Conservation (phyloP, 2,888 invertebrate species). For the Griposia aprilina region DNA sequence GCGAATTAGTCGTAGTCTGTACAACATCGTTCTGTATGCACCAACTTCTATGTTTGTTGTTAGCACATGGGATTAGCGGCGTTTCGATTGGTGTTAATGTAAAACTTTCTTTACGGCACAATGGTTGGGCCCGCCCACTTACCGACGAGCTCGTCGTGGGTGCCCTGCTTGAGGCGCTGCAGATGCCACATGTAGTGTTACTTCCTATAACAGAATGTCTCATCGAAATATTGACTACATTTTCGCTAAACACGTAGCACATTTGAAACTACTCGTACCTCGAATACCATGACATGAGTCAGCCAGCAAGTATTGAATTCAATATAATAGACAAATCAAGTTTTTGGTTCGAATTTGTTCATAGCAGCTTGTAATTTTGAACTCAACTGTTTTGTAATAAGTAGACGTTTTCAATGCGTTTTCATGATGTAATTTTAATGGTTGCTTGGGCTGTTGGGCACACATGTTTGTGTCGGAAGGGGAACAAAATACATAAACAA, state of each 20-base stretch:
- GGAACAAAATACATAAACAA: constrained; percentile 65
- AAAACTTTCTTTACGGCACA: constrained; percentile 30
- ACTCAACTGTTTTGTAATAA: constrained; percentile 14
- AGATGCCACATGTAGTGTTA: constrained; percentile 4
- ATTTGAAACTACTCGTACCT: constrained; percentile 1
- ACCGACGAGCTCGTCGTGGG: constrained; percentile 1
- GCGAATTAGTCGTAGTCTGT: constrained; percentile 18
- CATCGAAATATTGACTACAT: not conserved
- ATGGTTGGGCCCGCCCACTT: constrained; percentile 47
- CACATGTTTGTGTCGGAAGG: constrained; percentile 52
- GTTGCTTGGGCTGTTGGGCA: constrained; percentile 11
- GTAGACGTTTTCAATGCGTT: not conserved
- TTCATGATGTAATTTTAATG: constrained; percentile 34
- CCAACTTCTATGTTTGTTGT: not conserved
- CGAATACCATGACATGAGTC: not conserved
- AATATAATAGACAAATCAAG: not conserved
- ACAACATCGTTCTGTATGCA: not conserved
- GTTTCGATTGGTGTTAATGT: constrained; percentile 11
- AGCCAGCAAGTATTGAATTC: not conserved
- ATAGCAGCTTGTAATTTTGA: constrained; percentile 4
- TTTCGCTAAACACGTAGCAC: not conserved
- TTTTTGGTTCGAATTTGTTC: not conserved
- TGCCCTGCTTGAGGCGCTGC: not conserved
- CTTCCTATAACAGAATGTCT: not conserved
- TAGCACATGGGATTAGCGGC: not conserved